Base-by-base conservation (phyloP, 2,113 vertebrate genomes). In the Ochotona curzoniae region DNA sequence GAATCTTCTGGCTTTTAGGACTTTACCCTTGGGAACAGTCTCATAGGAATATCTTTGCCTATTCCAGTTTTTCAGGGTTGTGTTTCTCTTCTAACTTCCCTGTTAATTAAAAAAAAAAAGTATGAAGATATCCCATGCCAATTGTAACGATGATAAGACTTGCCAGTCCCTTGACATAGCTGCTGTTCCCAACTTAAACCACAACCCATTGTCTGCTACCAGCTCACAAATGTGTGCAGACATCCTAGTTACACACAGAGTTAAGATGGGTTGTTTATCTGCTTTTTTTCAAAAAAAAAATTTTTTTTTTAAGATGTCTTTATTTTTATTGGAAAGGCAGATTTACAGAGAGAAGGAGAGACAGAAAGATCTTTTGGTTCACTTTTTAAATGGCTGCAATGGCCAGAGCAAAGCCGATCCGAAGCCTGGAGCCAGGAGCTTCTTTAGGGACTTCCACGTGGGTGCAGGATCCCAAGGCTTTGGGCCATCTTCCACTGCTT, bases 11-110 rank as follows among this genome's bases (percentile, higher is more conserved):
- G 8, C 60, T 71, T 73, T 87, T 76, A 89, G 92, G 80, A 10
- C 69, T 94, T 83, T 79, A 64, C 32, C 70, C 18, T 20, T 66
- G 28, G 25, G 66, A 63, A 32, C 17, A 70, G n/a, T 85, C 73
- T 71, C n/a, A 66, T 49, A 71, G 76, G 78, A 82, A 85, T 15
- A 85, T 49, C 9, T 61, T 64, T 64, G 23, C 32, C 54, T 87
- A 93, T 82, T 84, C 61, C 26, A 83, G 57, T 73, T 94, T 61
- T 92, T 76, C 2, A 35, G 10, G 82, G 75, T 76, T 66, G 15
- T 64, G 28, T 82, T 91, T 86, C 93, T 91, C 47, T 85, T 69
- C 82, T 28, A 38, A 75, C 81, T 79, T 94, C 66, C 89, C 30
- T 87, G 30, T 76, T 84, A 81, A 78, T 84, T 76, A 8, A 67